Evolutionary conservation across 2,888 invertebrate species (phyloP).

Genomic region (Brachylomia viminalis): DNA sequence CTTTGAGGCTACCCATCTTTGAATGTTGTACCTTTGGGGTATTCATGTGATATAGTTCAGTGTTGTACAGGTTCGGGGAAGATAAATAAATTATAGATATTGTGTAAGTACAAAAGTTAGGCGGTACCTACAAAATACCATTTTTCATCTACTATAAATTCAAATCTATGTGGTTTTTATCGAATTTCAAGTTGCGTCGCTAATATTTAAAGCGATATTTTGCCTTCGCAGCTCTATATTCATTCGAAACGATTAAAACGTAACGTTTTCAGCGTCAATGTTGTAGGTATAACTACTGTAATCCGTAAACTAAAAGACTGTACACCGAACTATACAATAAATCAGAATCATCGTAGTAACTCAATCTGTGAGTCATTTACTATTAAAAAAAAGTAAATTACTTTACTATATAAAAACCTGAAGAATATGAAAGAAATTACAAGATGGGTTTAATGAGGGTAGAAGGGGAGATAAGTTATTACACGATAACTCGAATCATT

Average conservation of each 20-base stretch:
- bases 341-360: background rate
- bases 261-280: constrained; percentile 8
- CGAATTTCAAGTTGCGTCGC: background rate
- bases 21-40: constrained; percentile 63
- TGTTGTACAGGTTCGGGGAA: background rate
- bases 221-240: background rate
- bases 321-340: constrained; percentile 16
- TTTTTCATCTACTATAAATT: background rate
- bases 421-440: too few species aligned
- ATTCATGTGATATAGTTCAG: constrained; percentile 49
- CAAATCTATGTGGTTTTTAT: constrained; percentile 1
- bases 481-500: background rate
- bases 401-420: too few species aligned
- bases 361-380: constrained; percentile 4
- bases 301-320: constrained; percentile 2
- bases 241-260: constrained; percentile 9
- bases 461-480: too few species aligned
- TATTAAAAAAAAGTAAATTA: too few species aligned
- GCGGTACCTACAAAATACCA: background rate
- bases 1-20: constrained; percentile 66
- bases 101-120: background rate
- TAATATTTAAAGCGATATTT: constrained; percentile 6
- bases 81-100: constrained; percentile 9
- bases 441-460: background rate
- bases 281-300: background rate